Conservation (phyloP, 2,797 vertebrate species). For the Sebastolobus alascanus region DNA sequence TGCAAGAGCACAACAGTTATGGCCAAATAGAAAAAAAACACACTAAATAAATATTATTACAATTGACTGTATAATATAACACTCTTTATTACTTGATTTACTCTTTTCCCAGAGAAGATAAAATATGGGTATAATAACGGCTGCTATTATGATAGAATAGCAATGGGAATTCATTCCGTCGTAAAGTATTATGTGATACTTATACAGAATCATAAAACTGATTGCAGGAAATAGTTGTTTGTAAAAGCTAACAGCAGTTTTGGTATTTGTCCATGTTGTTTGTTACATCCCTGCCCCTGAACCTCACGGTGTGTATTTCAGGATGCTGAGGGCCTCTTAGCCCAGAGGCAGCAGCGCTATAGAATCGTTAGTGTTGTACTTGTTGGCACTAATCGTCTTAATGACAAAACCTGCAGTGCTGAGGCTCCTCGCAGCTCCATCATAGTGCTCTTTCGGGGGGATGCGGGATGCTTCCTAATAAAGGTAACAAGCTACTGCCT, state of each 20-base stretch:
- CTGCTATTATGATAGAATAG: slow-evolving; percentile 1
- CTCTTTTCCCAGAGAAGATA: neutral
- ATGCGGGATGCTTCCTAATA: slow-evolving; percentile 47
- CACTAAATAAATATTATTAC: neutral
- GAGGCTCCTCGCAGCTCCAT: slow-evolving; percentile 45
- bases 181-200: slow-evolving; percentile 1
- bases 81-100: neutral
- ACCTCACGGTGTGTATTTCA: slow-evolving; percentile 30
- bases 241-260: slow-evolving; percentile 13
- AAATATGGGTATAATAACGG: neutral
- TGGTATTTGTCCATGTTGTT: slow-evolving; percentile 7
- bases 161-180: neutral
- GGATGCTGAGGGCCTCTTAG: slow-evolving; percentile 46
- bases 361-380: slow-evolving; percentile 62
- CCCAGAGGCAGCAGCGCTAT: slow-evolving; percentile 51
- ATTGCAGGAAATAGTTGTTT: neutral
- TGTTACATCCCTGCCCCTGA: neutral
- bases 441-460: slow-evolving; percentile 23
- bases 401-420: slow-evolving; percentile 73
- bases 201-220: neutral
- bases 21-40: neutral
- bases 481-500: slow-evolving; percentile 60
- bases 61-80: neutral
- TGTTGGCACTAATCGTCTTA: slow-evolving; percentile 75
- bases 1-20: neutral